phyloP scores from a whole-genome alignment of 2,797 vertebrate genomes.

The Squalus acanthias region DNA sequence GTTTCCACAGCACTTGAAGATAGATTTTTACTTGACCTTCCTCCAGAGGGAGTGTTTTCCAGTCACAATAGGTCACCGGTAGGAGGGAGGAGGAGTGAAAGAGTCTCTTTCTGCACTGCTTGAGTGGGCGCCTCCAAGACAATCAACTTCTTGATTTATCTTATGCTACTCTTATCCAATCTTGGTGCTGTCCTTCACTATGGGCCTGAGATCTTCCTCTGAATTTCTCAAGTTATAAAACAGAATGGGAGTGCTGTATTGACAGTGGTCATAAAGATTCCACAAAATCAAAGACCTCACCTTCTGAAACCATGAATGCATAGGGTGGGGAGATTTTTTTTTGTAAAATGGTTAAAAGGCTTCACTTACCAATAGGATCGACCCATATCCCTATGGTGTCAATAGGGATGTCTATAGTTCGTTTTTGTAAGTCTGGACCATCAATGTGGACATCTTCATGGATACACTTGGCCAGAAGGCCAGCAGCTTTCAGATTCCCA shows the following conservation, averaged over 20 bases:
- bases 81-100: neutral
- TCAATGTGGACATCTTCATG: constrained; percentile 49
- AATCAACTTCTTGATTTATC: neutral
- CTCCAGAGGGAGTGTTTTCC: neutral
- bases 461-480: constrained; percentile 50
- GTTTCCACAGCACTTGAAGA: neutral
- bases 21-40: neutral
- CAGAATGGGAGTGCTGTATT: neutral
- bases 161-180: neutral
- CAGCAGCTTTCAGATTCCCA: constrained; percentile 51
- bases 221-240: neutral
- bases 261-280: neutral
- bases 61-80: neutral
- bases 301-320: neutral
- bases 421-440: constrained; percentile 45
- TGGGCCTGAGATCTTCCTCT: neutral
- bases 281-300: neutral
- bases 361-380: constrained; percentile 56
- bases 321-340: neutral
- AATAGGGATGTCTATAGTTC: constrained; percentile 47
- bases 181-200: neutral
- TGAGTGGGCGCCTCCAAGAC: neutral
- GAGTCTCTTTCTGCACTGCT: neutral
- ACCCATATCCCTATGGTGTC: constrained; percentile 58
- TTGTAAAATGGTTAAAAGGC: neutral